These are phyloP conservation scores for Hirtodrosophila confusa DNA, from an alignment of 2,888 invertebrate genomes.

Conservation along the genomic window DNA sequence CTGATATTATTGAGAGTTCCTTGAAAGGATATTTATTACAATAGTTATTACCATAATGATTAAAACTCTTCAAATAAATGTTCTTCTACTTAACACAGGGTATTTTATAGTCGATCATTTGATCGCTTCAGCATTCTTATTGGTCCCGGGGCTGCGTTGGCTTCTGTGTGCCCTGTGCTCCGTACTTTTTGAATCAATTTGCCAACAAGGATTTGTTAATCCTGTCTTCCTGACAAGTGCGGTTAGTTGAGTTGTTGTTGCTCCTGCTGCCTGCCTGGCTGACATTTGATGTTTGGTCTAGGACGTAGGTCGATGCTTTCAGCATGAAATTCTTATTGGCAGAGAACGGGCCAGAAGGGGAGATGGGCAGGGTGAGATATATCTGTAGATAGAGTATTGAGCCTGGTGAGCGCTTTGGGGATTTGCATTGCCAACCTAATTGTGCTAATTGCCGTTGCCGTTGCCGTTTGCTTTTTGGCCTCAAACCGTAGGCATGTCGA, in stretches of 20 bases:
- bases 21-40: too few relatives aligned
- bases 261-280: slow-evolving; percentile 38
- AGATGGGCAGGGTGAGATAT: neutral
- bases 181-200: slow-evolving; percentile 82
- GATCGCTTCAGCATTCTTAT: neutral
- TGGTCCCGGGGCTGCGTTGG: slow-evolving; percentile 31
- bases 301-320: slow-evolving; percentile 62
- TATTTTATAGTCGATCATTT: slow-evolving; percentile 14
- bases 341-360: neutral
- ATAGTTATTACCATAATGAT: too few relatives aligned
- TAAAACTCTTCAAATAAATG: too few relatives aligned
- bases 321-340: slow-evolving; percentile 72
- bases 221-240: slow-evolving; percentile 83
- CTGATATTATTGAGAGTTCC: too few relatives aligned
- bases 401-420: slow-evolving; percentile 72
- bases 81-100: neutral
- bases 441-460: slow-evolving; percentile 79
- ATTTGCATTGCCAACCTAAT: slow-evolving; percentile 80
- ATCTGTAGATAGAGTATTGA: slow-evolving; percentile 17
- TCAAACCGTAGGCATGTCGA: slow-evolving; percentile 30
- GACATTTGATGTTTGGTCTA: slow-evolving; percentile 59
- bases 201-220: slow-evolving; percentile 83
- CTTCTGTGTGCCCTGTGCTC: slow-evolving; percentile 47
- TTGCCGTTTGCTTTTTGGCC: slow-evolving; percentile 61
- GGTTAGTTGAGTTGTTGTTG: slow-evolving; percentile 78